Base-by-base conservation (phyloP, 2,888 invertebrate species). In the Linnaemya tessellans region DNA sequence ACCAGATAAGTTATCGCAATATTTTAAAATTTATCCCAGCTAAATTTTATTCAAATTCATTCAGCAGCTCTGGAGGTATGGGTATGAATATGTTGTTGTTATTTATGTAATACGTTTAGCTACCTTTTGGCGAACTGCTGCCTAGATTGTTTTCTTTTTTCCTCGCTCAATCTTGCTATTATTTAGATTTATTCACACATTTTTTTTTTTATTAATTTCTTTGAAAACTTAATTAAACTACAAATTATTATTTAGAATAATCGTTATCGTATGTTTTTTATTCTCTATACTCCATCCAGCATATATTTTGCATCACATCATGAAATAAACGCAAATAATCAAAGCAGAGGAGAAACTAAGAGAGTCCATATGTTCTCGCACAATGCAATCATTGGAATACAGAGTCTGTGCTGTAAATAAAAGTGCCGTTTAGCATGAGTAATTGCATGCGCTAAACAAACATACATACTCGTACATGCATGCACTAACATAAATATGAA, bases 211-310 rank as follows among this genome's bases (percentile, higher is more conserved):
- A 11, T 41, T 25, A 60, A 60, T 58, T 46, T 73, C 46, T 49
- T 49, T 20, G 35, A 41, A 71, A 20, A 49, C 49, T 49, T 49
- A 18, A 22, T 54, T 18, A 18, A 54, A 54, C 51, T 20, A 22
- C 22, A 54, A 54, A 54, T 68, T 71, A 71, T 35, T 41, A 35
- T 20, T 46, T 46, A 35, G 20, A 58, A 73, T 60, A 60, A 49
- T 35, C 35, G n/a, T 49, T 60, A 73, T 73, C 60, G 60, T 60
- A 73, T 62, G 60, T 60, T 73, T 60, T 30, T 73, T n/a, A n/a
- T n/a, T 10, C 30, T 5, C 7, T 46, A 22, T 9, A 22, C 10
- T 20, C 51, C 1, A 43, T 30, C 49, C 1, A 43, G 0, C 13
- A 58, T 30, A 18, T 9, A 51, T 43, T 58, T 71, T 7, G 13